These are phyloP conservation scores for Bombus polaris DNA, from an alignment of 1,140 invertebrate genomes.

Conservation along the genomic window DNA sequence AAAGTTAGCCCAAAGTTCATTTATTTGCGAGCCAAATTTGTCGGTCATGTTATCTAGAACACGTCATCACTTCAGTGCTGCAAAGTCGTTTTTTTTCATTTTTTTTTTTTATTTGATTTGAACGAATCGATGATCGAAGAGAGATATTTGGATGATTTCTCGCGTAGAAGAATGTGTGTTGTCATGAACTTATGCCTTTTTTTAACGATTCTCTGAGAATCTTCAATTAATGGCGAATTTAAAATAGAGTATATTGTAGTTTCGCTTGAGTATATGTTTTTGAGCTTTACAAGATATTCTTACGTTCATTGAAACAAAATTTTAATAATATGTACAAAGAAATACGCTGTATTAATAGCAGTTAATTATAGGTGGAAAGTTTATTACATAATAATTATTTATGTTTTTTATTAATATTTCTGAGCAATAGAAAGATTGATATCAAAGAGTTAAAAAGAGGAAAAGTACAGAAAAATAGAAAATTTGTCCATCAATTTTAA, in stretches of 20 bases:
- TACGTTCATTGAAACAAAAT: too few species aligned
- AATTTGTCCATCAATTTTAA: background rate
- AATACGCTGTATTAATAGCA: too few species aligned
- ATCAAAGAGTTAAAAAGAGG: too few species aligned
- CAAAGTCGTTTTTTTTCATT: conserved; percentile 38
- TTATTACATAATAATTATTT: too few species aligned
- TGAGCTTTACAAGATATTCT: too few species aligned
- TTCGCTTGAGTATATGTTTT: too few species aligned
- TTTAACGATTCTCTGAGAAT: background rate
- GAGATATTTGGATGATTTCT: background rate
- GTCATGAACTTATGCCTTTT: background rate
- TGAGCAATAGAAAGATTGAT: too few species aligned
- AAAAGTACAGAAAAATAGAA: background rate
- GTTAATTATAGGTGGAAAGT: too few species aligned
- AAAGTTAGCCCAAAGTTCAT: conserved; percentile 88
- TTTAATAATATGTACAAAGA: too few species aligned
- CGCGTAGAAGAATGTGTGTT: background rate
- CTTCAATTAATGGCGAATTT: background rate
- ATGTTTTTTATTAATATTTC: too few species aligned
- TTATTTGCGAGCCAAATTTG: conserved; percentile 88
- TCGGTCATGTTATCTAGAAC: conserved; percentile 88
- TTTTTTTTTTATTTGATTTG: background rate
- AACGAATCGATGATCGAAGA: conserved; percentile 1
- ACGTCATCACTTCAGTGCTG: conserved; percentile 61
- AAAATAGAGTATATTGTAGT: background rate